Evolutionary conservation across 64 coral and sea anemone genomes (phyloP), one percentile per base, ranked within the genome.

Genomic region (Montipora cactus): DNA sequence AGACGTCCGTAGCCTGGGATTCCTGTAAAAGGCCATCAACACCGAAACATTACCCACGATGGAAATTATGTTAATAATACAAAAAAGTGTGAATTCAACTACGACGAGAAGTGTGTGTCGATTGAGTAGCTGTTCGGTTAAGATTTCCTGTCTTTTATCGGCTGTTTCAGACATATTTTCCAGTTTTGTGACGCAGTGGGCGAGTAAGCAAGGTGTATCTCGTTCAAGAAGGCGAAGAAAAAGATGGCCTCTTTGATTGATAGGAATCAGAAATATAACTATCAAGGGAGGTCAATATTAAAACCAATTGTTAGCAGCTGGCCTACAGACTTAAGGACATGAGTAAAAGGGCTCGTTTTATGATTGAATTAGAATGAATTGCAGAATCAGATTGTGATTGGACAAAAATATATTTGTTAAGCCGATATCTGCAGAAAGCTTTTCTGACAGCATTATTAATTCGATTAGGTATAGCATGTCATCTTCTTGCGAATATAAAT

Each of bases 21-120:
- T 71, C 19, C 45, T 70, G 44, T 71, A 86, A 21, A 86, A 21
- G 49, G 82, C 82, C 5, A 70, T 16, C 0, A 70, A 6, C 2
- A 86, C 67, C 1, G 73, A 48, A 70, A 70, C 44, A 47, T 86
- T 86, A 3, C 82, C 82, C 5, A 71, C 8, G 18, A 86, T 14
- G 67, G 82, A 48, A 3, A 19, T 8, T 21, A 13, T n/a, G 0
- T 44, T 49, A 20, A 50, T 72, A 1, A 86, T 2, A 5, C 70
- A 5, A 11, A 66, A 71, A n/a, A 86, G 19, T 2, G 47, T 13
- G 9, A 15, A 49, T 44, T 86, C 82, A 10, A 67, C 4, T 7
- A 86, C 45, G 67, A 86, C 82, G 8, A 86, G 46, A 12, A 10
- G 49, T 3, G 19, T 4, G 23, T 5, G 13, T 1, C 82, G 82